Conservation (phyloP, 2,888 invertebrate genomes). For the Mythimna lalbum region DNA sequence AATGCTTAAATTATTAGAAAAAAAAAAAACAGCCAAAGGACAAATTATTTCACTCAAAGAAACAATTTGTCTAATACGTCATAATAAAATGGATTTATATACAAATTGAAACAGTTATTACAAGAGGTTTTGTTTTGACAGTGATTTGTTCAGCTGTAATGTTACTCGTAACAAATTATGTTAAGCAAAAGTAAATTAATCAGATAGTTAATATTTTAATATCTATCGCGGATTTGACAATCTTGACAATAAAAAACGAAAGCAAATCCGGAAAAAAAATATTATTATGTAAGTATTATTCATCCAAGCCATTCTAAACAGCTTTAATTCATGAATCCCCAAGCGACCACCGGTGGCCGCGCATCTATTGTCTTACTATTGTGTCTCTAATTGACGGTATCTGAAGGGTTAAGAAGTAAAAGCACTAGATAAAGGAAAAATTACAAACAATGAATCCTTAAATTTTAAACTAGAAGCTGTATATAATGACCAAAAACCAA, state of each 20-base stretch:
- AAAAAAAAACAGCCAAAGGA: not conserved
- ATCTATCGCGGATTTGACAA: too few relatives aligned
- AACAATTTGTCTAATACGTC: slow-evolving; percentile 4
- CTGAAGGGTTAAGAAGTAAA: too few relatives aligned
- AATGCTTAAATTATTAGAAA: slow-evolving; percentile 21
- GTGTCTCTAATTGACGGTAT: too few relatives aligned
- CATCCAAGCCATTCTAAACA: too few relatives aligned
- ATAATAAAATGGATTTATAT: not conserved
- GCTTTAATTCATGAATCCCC: too few relatives aligned
- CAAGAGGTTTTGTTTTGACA: not conserved
- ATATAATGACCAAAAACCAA: not conserved
- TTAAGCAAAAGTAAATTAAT: not conserved
- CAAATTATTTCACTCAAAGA: slow-evolving; percentile 16
- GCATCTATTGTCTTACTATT: too few relatives aligned
- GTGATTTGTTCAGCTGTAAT: not conserved
- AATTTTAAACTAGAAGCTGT: not conserved
- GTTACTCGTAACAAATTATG: too few relatives aligned
- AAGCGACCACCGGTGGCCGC: too few relatives aligned
- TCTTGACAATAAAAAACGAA: not conserved
- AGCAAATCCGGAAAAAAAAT: not conserved
- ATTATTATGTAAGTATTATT: too few relatives aligned
- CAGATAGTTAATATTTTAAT: not conserved
- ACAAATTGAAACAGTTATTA: slow-evolving; percentile 13
- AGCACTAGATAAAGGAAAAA: too few relatives aligned
- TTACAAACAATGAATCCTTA: too few relatives aligned